Evolutionary conservation across 2,113 vertebrate genomes (phyloP), one percentile per base, ranked within the genome.

Genomic region (Desmodus rotundus): DNA sequence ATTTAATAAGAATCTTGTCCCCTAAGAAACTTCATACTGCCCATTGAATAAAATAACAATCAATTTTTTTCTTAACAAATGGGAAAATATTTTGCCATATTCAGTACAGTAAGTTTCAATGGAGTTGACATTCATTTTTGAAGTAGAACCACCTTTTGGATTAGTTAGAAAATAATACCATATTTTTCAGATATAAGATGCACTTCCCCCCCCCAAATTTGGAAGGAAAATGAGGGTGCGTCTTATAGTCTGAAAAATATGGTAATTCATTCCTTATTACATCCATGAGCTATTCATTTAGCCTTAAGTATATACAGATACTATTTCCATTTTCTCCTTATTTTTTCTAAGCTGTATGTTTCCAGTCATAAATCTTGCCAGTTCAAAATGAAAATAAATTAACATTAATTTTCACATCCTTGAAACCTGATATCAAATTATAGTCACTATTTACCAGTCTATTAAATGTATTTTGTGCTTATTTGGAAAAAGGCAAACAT

Each of bases 81-180:
- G 10, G 22, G 8, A 91, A 56, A 74, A 16, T 20, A 89, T 77
- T 94, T 20, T 54, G 24, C 6, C 43, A 50, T 47, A 6, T 80
- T 77, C 80, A 26, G 31, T 41, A 22, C 33, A 36, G 78, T 90
- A 89, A 68, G 13, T 84, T 95, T 67, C 45, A 83, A 19, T 22
- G 15, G 19, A 92, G 77, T 36, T 87, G 20, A 90, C 20, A 73
- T 65, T 50, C 58, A 28, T 94, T 94, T 97, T 96, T 36, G 76
- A 84, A 84, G 28, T 65, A 28, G 68, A 96, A 67, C 5, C 43
- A 80, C 15, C 33, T 67, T 81, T 81, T 50, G 26, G 20, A 63
- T 72, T 78, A 87, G 73, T n/a, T 93, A 90, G 15, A 52, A 20
- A 91, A 41, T 58, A 92, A 58, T 67, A n/a, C n/a, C n/a, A n/a